Conservation (phyloP, 2,888 invertebrate genomes). For the Nematopogon swammerdamellus region DNA sequence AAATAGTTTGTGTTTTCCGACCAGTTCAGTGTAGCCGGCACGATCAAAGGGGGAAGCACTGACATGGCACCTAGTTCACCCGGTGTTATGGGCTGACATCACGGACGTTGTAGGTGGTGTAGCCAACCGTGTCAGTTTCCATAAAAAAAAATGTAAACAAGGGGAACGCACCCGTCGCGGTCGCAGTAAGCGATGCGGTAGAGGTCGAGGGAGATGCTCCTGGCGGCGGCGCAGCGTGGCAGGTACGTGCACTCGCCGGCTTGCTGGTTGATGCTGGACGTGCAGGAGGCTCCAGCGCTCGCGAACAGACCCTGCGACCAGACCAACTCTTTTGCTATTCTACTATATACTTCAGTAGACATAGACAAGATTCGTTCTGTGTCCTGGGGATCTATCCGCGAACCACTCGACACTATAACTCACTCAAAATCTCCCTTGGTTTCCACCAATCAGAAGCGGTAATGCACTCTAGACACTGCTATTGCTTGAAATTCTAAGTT, state of each 20-base stretch:
- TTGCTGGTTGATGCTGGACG: slow-evolving; percentile 13
- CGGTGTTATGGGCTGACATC: too few relatives aligned
- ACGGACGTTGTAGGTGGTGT: too few relatives aligned
- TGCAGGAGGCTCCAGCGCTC: slow-evolving; percentile 19
- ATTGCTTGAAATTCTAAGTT: too few relatives aligned
- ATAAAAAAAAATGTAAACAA: too few relatives aligned
- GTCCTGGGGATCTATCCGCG: background rate
- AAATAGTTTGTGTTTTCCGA: too few relatives aligned
- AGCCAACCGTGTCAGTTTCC: too few relatives aligned
- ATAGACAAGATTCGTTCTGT: background rate
- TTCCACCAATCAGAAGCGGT: too few relatives aligned
- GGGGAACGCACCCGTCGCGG: slow-evolving; percentile 25
- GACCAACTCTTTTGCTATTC: background rate
- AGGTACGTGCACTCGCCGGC: slow-evolving; percentile 34
- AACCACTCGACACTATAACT: background rate
- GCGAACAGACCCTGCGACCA: slow-evolving; percentile 8
- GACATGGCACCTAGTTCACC: too few relatives aligned
- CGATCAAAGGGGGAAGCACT: too few relatives aligned
- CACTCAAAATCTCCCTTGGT: too few relatives aligned
- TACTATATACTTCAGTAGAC: background rate
- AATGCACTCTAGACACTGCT: too few relatives aligned
- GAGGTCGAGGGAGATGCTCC: slow-evolving; percentile 18
- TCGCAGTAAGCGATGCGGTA: slow-evolving; percentile 30
- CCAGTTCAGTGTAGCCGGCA: too few relatives aligned
- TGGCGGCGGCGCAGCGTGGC: slow-evolving; percentile 28